Base-by-base conservation (phyloP, 2,113 vertebrate genomes). In the Alosa alosa region DNA sequence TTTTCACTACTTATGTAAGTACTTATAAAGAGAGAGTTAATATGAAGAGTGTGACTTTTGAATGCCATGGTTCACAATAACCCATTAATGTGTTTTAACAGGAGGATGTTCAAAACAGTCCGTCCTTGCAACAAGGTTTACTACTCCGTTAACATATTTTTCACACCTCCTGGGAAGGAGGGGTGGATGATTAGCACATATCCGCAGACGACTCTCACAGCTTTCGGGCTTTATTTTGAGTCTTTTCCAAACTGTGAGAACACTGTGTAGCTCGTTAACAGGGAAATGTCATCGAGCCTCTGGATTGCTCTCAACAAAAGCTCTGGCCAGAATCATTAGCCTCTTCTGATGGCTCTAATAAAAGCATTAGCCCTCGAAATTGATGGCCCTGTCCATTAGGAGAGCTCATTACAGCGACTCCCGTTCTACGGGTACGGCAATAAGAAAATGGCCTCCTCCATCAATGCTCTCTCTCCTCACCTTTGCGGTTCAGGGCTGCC, bases 401-500 rank as follows among this genome's bases (percentile, higher is more conserved):
- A 36, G 10, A 46, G 41, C 44, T 68, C 60, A 31, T 72, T 31
- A 45, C 45, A 75, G 72, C 8, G 83, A 49, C 31, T 78, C 31
- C 83, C 41, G 45, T 72, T 78, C 11, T 36, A 36, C 44, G 20
- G 46, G 44, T 17, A 46, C 49, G 60, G 39, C 78, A 78, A 72
- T 49, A 64, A 75, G 45, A 84, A 75, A 84, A 75, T 31, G 25
- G 83, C 83, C 83, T 17, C 60, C n/a, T 72, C 64, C 39, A 84
- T 57, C 83, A 68, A n/a, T 20, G 50, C 17, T 55, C 36, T 20
- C 50, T n/a, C 52, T 9, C 39, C 64, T 25, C 83, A 5, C 20
- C 20, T 46, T 0, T 5, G 60, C 22, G 17, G 31, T 22, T 46
- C 45, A 47, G 46, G 41, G 10, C 13, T 31, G 31, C 20, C 57